A percentile compares a stretch with the other conserved stretches of the same genome.
Evolutionary conservation across 2,888 invertebrate species (phyloP).

Genomic region (Rhagonycha fulva): DNA sequence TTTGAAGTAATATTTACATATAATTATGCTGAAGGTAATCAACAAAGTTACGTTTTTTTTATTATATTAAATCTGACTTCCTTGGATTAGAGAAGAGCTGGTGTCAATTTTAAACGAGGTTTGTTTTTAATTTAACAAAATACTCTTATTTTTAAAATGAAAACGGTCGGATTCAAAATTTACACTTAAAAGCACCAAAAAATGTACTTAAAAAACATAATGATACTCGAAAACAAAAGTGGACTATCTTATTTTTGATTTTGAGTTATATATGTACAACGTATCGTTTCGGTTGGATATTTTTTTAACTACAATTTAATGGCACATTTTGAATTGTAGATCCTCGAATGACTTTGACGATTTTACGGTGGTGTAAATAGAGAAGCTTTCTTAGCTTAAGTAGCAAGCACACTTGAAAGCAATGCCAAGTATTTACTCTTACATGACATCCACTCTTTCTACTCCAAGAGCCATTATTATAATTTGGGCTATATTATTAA

Average conservation of each 20-base stretch:
- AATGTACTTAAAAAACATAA: too few relatives aligned
- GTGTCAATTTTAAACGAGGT: background rate
- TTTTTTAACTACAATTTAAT: background rate
- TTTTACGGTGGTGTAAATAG: too few relatives aligned
- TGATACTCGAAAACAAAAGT: too few relatives aligned
- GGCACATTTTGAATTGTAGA: background rate
- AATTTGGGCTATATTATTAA: background rate
- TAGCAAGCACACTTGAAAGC: background rate
- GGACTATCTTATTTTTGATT: background rate
- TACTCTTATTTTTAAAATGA: too few relatives aligned
- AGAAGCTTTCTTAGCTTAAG: background rate
- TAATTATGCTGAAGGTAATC: background rate
- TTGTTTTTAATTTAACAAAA: background rate
- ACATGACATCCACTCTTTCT: background rate
- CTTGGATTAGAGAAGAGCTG: background rate
- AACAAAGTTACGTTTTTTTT: background rate
- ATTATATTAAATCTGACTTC: background rate
- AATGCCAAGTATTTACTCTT: background rate
- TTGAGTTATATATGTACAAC: background rate
- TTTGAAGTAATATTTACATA: background rate
- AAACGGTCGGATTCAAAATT: too few relatives aligned
- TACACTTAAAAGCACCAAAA: too few relatives aligned
- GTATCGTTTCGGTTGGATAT: background rate
- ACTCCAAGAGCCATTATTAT: background rate
- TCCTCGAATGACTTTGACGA: background rate